Base-by-base conservation (phyloP, 2,113 vertebrate species). In the Pelodiscus sinensis region DNA sequence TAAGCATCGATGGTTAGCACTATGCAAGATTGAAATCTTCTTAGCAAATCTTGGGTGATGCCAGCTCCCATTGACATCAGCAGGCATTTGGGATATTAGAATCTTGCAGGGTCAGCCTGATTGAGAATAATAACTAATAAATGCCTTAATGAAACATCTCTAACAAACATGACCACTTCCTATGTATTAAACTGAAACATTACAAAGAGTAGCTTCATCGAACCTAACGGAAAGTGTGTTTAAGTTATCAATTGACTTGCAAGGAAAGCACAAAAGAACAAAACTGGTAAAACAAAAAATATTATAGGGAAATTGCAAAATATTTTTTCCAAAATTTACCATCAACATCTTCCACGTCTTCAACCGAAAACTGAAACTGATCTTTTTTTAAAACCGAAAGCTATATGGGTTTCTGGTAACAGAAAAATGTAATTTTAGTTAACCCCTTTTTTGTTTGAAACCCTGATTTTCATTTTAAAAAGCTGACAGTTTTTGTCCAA, bases 31-130 rank as follows among this genome's bases (percentile, higher is more conserved):
- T 68, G 31, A 22, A 73, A 19, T 9, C n/a, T 94, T 57, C 50
- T 3, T 22, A 4, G 1, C 2, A 92, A 82, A 56, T 15, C 8
- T 1, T 1, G 55, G 31, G 12, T 15, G 9, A 38, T 1, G 29
- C 24, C 13, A 51, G 10, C n/a, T 24, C 21, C 22, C 15, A 15
- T 0, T 0, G 12, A 31, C 15, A 5, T 71, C 21, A 85, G n/a
- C 13, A 55, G 31, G 29, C 18, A 5, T 4, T 57, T 4, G 29
- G 62, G 25, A 31, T 44, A 51, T 44, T 44, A 38, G 35, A 38
- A 62, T 24, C 24, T 84, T 78, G 60, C 5, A 44, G 44, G 19
- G 65, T 16, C 57, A 81, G 22, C 5, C 56, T 90, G 3, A 52
- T 84, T 18, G 15, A 77, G 51, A 22, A 9, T 4, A 2, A 35